Percentiles rank a stretch among this genome's conserved stretches.
phyloP scores from a whole-genome alignment of 2,113 vertebrate genomes.

The Aegithalos caudatus region DNA sequence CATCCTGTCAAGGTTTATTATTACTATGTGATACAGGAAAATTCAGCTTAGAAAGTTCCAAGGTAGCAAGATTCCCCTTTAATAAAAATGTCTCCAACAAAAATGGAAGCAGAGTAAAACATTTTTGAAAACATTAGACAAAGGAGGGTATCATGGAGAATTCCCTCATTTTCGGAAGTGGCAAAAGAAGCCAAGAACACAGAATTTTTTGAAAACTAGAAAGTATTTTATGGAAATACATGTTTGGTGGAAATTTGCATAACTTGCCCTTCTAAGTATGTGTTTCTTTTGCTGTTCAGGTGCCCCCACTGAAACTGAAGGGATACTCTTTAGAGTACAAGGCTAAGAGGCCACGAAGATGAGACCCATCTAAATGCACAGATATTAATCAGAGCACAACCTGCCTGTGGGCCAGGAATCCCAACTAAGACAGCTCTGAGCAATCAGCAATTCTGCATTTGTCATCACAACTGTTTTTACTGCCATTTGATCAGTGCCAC shows the following conservation, averaged over 20 bases:
- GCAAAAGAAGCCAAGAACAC: neutral
- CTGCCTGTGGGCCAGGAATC: conserved; percentile 46
- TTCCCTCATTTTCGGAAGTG: neutral
- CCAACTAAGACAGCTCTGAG: conserved; percentile 22
- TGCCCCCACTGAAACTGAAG: neutral
- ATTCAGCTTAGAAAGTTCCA: neutral
- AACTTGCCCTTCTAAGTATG: neutral
- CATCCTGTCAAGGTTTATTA: neutral
- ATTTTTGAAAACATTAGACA: neutral
- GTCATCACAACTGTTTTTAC: conserved; percentile 64
- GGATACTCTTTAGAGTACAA: neutral
- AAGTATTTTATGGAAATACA: neutral
- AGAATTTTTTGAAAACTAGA: neutral
- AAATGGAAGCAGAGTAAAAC: neutral
- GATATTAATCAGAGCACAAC: conserved; percentile 37
- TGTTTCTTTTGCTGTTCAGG: neutral
- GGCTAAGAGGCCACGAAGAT: neutral
- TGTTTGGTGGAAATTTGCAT: neutral
- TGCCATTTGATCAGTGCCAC: conserved; percentile 61
- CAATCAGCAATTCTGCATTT: conserved; percentile 60
- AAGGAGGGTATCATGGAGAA: neutral
- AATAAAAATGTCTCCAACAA: neutral
- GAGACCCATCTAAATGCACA: neutral
- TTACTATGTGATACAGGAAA: neutral
- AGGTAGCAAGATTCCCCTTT: neutral